Conservation (phyloP, 2,888 invertebrate species). For the Hypselothyrea guttata region DNA sequence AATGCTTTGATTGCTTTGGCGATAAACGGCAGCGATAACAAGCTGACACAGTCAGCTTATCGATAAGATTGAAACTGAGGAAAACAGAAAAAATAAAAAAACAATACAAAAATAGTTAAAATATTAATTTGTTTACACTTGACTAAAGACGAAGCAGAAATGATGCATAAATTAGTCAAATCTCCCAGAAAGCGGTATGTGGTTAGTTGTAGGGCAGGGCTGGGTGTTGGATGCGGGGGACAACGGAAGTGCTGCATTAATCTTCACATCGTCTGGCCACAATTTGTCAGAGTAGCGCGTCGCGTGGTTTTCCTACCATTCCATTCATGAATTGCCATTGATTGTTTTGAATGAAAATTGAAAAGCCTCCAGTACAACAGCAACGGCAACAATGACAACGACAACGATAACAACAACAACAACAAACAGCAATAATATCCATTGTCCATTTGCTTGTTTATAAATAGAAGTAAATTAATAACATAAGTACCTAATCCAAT, state of each 20-base stretch:
- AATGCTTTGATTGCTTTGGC: constrained; percentile 59
- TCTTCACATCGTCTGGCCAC: constrained; percentile 42
- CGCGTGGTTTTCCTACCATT: constrained; percentile 25
- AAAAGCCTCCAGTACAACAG: constrained; percentile 36
- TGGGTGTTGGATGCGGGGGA: neutral
- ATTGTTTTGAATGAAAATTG: constrained; percentile 63
- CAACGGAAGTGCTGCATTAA: constrained; percentile 69
- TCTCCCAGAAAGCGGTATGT: neutral
- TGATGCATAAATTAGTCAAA: constrained; percentile 38
- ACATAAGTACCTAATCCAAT: constrained; percentile 81
- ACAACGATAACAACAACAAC: no score
- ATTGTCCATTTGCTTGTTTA: constrained; percentile 73
- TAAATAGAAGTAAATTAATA: constrained; percentile 80
- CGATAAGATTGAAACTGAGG: constrained; percentile 37
- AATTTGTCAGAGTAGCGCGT: constrained; percentile 63
- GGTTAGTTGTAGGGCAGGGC: neutral
- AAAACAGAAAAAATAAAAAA: neutral
- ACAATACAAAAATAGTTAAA: no score
- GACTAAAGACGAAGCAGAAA: constrained; percentile 17
- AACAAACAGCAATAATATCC: constrained; percentile 42
- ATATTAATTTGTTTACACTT: constrained; percentile 73
- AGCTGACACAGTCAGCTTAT: constrained; percentile 29
- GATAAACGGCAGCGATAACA: constrained; percentile 46
- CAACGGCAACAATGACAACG: constrained; percentile 14
- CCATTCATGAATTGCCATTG: constrained; percentile 59